phyloP scores from a whole-genome alignment of 2,888 invertebrate genomes.

The Matsumyia berberina region DNA sequence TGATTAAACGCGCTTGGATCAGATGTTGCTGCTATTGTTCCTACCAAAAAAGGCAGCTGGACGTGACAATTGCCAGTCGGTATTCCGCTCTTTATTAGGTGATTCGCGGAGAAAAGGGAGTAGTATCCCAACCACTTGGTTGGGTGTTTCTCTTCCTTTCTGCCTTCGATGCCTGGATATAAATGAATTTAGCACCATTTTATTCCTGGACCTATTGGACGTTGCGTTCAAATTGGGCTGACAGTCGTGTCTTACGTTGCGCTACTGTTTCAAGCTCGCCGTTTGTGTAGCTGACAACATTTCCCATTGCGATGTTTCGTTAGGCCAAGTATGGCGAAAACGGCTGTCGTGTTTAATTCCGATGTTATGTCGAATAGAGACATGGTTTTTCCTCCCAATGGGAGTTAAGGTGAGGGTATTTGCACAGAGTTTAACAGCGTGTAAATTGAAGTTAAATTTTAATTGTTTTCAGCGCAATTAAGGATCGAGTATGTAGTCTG shows the following conservation, averaged over 20 bases:
- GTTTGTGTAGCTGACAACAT: conserved; percentile 56
- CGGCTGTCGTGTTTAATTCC: conserved; percentile 65
- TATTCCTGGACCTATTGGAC: conserved; percentile 25
- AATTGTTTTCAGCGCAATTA: conserved; percentile 46
- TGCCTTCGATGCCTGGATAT: conserved; percentile 13
- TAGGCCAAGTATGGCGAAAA: conserved; percentile 53
- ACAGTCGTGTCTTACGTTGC: conserved; percentile 35
- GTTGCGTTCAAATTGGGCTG: conserved; percentile 38
- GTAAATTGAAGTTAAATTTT: conserved; percentile 49
- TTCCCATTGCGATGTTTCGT: conserved; percentile 57
- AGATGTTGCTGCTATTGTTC: conserved; percentile 67
- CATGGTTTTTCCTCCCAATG: conserved; percentile 29
- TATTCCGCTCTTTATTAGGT: conserved; percentile 38
- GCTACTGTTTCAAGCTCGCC: conserved; percentile 31
- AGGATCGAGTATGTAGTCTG: background rate
- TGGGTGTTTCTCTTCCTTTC: conserved; percentile 36
- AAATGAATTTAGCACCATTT: conserved; percentile 67
- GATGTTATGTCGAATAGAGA: conserved; percentile 40
- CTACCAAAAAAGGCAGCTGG: conserved; percentile 62
- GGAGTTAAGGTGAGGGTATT: conserved; percentile 24
- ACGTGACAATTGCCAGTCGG: conserved; percentile 64
- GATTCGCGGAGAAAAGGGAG: conserved; percentile 24
- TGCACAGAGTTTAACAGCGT: conserved; percentile 35
- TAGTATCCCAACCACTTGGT: background rate
- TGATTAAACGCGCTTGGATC: conserved; percentile 63